Base-by-base conservation (phyloP, 2,113 vertebrate species). In the Ploceus nigricollis region DNA sequence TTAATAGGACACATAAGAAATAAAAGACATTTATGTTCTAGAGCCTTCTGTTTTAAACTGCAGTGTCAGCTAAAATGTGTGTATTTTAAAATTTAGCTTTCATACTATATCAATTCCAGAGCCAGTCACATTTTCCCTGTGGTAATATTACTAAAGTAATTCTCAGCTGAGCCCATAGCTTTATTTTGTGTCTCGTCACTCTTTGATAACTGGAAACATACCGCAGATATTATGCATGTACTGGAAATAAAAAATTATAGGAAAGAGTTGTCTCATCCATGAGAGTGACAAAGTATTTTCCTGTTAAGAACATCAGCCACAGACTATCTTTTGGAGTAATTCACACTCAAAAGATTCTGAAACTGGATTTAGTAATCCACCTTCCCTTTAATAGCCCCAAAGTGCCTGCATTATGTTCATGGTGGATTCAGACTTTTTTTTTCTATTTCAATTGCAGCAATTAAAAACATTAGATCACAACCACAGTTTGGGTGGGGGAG, bases 81-180 rank as follows among this genome's bases (percentile, higher is more conserved):
- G 5, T 72, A 14, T 72, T 94, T 94, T 96, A 70, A 57, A 90
- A 86, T 93, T 57, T 77, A 86, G n/a, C 71, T 93, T 90, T 93
- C 51, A n/a, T 75, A 53, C 15, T 56, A 1, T 28, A 37, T 64
- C 64, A 57, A 1, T 92, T 71, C 31, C 48, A 85, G 71, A 81
- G 64, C 30, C 27, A 56, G 37, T 63, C 71, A 39, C 13, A 24
- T 79, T 94, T 92, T 73, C 24, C 58, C 50, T 0, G 2, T 47
- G 42, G 40, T 68, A 45, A 56, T 64, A 68, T 66, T 88, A 45
- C 50, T 69, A 8, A 79, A 70, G 64, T 66, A 66, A 60, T 70
- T 85, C 47, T 87, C 79, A 88, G 37, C 56, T 60, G 56, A 91
- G 44, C 42, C 35, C 33, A 5, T 24, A 79, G 61, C 70, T 50